A percentile compares a stretch with the other conserved stretches of the same genome.
Evolutionary conservation across 2,888 invertebrate genomes (phyloP).

Genomic region (Operophtera brumata): DNA sequence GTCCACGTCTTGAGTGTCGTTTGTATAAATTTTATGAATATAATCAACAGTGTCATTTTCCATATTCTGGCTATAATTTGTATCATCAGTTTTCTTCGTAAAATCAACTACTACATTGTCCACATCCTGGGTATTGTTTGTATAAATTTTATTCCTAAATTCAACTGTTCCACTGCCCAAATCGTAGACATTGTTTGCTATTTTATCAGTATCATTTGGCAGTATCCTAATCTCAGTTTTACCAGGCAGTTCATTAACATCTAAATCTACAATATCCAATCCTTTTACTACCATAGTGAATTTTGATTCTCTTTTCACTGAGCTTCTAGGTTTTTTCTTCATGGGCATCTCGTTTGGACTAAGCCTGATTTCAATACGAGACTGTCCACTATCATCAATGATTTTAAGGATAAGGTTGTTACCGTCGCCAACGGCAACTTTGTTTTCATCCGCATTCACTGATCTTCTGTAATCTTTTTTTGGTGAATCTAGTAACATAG

Average conservation of each 20-base stretch:
- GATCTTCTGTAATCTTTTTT: slow-evolving; percentile 49
- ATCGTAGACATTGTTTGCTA: slow-evolving; percentile 20
- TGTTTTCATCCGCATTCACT: slow-evolving; percentile 27
- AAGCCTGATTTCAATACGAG: slow-evolving; percentile 53
- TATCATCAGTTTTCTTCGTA: not conserved
- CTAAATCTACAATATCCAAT: not conserved
- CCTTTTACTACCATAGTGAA: slow-evolving; percentile 4
- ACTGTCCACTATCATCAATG: slow-evolving; percentile 38
- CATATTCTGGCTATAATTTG: no score
- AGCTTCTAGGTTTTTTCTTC: slow-evolving; percentile 17
- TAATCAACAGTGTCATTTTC: no score
- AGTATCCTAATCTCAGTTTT: slow-evolving; percentile 40
- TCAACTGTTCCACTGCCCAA: slow-evolving; percentile 1
- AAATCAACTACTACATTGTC: no score
- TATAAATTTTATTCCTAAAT: not conserved
- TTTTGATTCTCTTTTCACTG: slow-evolving; percentile 3
- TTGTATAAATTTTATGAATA: not conserved
- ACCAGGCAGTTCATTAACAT: slow-evolving; percentile 17
- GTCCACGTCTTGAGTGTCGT: no score
- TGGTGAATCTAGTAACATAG: slow-evolving; percentile 1
- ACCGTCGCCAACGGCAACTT: slow-evolving; percentile 3
- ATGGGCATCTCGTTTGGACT: slow-evolving; percentile 21
- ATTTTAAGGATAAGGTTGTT: slow-evolving; percentile 46
- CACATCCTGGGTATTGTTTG: not conserved
- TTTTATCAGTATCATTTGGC: slow-evolving; percentile 38